Evolutionary conservation across 2,797 vertebrate species (phyloP).

Genomic region (Enteromius thamalakanensis): DNA sequence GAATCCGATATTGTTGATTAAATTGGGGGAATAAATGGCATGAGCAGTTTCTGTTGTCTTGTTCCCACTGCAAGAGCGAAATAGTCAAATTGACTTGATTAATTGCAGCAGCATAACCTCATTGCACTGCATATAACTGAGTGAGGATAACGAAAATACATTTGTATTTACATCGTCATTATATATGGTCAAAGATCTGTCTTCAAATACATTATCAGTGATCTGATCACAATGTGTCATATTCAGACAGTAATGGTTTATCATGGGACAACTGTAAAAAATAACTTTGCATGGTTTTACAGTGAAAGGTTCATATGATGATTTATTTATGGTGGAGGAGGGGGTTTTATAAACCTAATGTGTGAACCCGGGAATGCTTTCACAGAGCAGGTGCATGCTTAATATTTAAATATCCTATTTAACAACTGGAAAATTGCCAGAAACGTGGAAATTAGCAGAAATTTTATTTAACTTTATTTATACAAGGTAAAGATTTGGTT

Average conservation of each 20-base stretch:
- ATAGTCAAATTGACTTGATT: slow-evolving; percentile 6
- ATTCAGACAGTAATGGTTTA: slow-evolving; percentile 11
- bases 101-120: slow-evolving; percentile 20
- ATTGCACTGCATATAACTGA: slow-evolving; percentile 24
- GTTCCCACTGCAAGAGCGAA: background rate
- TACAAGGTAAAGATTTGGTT: too few relatives aligned
- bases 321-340: background rate
- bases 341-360: background rate
- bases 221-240: background rate
- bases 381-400: background rate
- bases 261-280: background rate
- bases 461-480: too few relatives aligned
- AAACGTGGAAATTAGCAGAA: background rate
- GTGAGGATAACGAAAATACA: background rate
- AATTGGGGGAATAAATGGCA: background rate
- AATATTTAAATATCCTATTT: background rate
- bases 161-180: slow-evolving; percentile 12
- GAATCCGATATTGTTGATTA: background rate
- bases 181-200: background rate
- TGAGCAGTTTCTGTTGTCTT: background rate
- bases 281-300: background rate
- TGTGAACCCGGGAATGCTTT: background rate
- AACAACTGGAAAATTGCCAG: background rate
- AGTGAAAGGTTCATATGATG: background rate
- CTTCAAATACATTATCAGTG: background rate